Evolutionary conservation across 2,888 invertebrate species (phyloP), one percentile per base, ranked within the genome.

Genomic region (Drosophila austrosaltans): DNA sequence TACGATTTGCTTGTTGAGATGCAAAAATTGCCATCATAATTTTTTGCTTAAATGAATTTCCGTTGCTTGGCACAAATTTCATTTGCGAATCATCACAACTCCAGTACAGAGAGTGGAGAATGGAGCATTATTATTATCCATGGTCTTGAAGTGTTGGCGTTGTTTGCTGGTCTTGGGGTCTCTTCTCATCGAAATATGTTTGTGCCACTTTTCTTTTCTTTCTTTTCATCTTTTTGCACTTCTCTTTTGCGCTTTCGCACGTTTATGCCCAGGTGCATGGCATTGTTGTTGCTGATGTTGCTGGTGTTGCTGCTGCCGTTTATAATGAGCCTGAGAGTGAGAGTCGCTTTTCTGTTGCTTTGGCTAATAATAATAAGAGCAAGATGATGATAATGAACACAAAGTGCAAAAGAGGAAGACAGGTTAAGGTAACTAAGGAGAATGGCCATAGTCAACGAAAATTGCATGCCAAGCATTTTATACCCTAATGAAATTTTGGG

Each of bases 381-480:
- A 30, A 25, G 22, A 62, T 22, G 39, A 62, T 64, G 10, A 53
- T 53, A 60, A 59, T 56, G 25, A 42, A 39, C 25, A 22, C 58
- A 32, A 56, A 12, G 40, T 5, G 53, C 32, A 53, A 61, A 25
- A 36, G 16, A 58, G 60, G 56, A 36, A 36, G 12, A 16, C 10
- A 25, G 48, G 10, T 48, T 48, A 25, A 25, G 20, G 48, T 48
- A 12, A 25, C 48, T 25, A 12, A 53, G 65, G 30, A 53, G 48
- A 69, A 67, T 65, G 67, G 75, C 65, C 67, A 68, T 66, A 77
- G 69, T 61, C 61, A 66, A 76, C 66, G 77, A 77, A 78, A 81
- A 82, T 79, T 79, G 83, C 81, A 82, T 76, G 83, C 76, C 59
- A 77, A 68, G 73, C 68, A 68, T 68, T 75, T 77, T 72, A 63